Base-by-base conservation (phyloP, 1,140 invertebrate species). In the Sweltsa coloradensis region DNA sequence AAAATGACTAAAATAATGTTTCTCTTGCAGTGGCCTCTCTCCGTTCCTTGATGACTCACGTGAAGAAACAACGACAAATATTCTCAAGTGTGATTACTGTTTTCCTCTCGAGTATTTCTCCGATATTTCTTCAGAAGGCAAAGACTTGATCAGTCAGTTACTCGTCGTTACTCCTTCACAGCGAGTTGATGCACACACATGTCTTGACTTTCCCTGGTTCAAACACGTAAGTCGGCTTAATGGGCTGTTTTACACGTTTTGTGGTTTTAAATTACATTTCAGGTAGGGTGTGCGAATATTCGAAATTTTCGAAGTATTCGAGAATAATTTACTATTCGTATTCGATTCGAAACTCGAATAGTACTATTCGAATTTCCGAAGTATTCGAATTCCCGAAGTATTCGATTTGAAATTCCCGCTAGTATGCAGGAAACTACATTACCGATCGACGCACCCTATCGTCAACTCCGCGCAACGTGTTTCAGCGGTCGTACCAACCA, bases 1-100 rank as follows among this genome's bases (percentile, higher is more conserved):
- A n/a, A n/a, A n/a, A n/a, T n/a, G n/a, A n/a, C n/a, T n/a, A n/a
- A n/a, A n/a, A n/a, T n/a, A n/a, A n/a, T n/a, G n/a, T 19, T 65
- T 62, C 55, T 59, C 64, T 18, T 56, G 56, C 54, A 85, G 81
- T 67, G 77, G 78, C 16, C 67, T 84, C 11, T 87, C 84, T 7
- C 85, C 86, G 5, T 89, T 88, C 64, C 63, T 88, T 31, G 84
- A 88, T 57, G 85, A 89, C 57, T 86, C 81, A 5, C 71, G 83
- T 36, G 85, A 89, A 60, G 85, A 88, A 65, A 89, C 85, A 1
- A 87, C 80, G 36, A 76, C 82, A 4, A 86, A 89, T 60, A 87
- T 89, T 53, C 68, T 88, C 1, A 82, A 84, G 55, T 82, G 81
- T 57, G 84, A 88, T 64, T 87, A 76, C 60, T 85, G 82, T 56